Percentiles rank a stretch among this genome's conserved stretches.
phyloP scores from a whole-genome alignment of 2,113 vertebrate genomes.

The Mastomys natalensis region DNA sequence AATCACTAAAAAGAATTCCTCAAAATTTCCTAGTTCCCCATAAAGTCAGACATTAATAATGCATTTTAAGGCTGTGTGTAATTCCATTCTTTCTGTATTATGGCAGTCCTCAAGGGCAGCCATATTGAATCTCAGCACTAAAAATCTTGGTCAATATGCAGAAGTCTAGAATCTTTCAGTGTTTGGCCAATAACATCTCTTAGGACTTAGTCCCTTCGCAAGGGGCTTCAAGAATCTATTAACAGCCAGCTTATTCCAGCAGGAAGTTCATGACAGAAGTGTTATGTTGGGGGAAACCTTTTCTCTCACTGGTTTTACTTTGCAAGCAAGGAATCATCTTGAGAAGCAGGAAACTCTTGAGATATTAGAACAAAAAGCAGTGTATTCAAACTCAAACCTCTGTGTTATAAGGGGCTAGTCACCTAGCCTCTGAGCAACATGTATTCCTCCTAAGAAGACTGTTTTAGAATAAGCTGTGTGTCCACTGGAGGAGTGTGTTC shows the following conservation, averaged over 20 bases:
- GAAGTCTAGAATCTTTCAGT: not conserved
- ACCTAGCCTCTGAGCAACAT: not conserved
- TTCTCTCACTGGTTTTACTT: not conserved
- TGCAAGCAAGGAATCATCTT: not conserved
- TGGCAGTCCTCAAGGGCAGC: rapidly evolving
- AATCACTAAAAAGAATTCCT: conserved; percentile 40
- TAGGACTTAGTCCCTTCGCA: not conserved
- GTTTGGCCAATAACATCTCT: not conserved
- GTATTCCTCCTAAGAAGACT: not conserved
- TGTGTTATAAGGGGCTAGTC: not conserved
- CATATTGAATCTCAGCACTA: not conserved
- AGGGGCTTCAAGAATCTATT: not conserved
- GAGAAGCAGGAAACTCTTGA: not conserved
- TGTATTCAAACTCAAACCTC: not conserved
- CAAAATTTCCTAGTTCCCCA: conserved; percentile 29
- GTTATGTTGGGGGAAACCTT: not conserved
- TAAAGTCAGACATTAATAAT: conserved; percentile 60
- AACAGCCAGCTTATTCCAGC: not conserved
- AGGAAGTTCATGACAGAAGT: not conserved
- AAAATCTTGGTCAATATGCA: not conserved
- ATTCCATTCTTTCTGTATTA: conserved; percentile 22
- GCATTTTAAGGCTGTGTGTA: conserved; percentile 6
- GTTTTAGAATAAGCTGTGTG: not conserved
- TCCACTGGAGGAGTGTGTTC: not conserved
- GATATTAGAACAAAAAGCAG: not conserved